Percentiles rank a stretch among this genome's conserved stretches.
These are phyloP conservation scores for Synchiropus splendidus DNA, from an alignment of 2,113 vertebrate genomes.

Conservation along the genomic window DNA sequence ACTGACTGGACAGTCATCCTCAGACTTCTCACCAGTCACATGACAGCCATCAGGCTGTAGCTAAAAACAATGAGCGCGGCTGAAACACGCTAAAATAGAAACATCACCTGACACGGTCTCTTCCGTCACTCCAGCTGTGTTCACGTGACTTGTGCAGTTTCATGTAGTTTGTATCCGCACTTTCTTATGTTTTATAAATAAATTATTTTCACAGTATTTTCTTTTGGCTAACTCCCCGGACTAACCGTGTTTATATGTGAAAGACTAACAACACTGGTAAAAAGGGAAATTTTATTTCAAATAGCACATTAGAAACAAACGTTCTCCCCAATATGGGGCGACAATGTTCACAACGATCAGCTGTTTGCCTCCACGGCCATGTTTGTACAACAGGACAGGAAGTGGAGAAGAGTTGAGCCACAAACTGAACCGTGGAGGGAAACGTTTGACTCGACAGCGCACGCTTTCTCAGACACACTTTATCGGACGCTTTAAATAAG, in stretches of 20 bases:
- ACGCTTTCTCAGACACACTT: background rate
- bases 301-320: conserved; percentile 49
- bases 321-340: conserved; percentile 75
- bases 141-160: background rate
- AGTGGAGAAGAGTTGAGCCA: conserved; percentile 10
- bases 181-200: conserved; percentile 65
- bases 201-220: conserved; percentile 58
- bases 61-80: too few relatives aligned
- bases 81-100: background rate
- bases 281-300: conserved; percentile 68
- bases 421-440: conserved; percentile 15
- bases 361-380: conserved; percentile 58
- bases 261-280: conserved; percentile 15
- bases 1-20: background rate
- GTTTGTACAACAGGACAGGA: conserved; percentile 27
- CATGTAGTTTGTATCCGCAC: conserved; percentile 10
- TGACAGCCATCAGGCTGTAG: too few relatives aligned
- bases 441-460: conserved; percentile 14
- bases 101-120: background rate
- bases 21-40: background rate
- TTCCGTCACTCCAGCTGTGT: background rate
- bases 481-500: conserved; percentile 25
- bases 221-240: conserved; percentile 5
- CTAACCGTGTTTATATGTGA: too few relatives aligned
- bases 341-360: conserved; percentile 51